phyloP scores from a whole-genome alignment of 2,888 invertebrate species.

The Diarsia brunnea region DNA sequence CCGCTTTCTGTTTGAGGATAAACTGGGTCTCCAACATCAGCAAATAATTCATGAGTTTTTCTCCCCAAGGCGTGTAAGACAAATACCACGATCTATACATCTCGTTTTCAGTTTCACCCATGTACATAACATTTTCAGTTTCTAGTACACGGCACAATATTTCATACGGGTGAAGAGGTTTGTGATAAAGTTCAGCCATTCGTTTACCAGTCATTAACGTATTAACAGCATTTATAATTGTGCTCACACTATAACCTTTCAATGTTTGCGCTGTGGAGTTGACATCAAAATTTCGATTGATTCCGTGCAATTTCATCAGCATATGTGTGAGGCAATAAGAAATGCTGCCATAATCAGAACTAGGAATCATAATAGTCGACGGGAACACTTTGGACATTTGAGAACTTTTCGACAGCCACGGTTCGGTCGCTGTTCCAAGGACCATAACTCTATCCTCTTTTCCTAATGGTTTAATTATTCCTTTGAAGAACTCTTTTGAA shows the following conservation, averaged over 20 bases:
- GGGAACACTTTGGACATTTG: slow-evolving; percentile 91
- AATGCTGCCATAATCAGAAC: slow-evolving; percentile 91
- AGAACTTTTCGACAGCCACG: slow-evolving; percentile 90
- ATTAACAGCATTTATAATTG: slow-evolving; percentile 85
- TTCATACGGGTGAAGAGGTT: slow-evolving; percentile 89
- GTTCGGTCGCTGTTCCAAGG: slow-evolving; percentile 92
- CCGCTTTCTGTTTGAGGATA: slow-evolving; percentile 78
- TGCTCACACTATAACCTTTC: slow-evolving; percentile 88
- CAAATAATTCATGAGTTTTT: slow-evolving; percentile 78
- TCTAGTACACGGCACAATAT: slow-evolving; percentile 86
- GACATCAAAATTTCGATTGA: slow-evolving; percentile 91
- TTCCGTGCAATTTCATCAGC: slow-evolving; percentile 91
- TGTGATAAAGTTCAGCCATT: slow-evolving; percentile 87
- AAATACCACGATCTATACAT: slow-evolving; percentile 89
- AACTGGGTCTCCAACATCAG: slow-evolving; percentile 80
- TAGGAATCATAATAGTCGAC: slow-evolving; percentile 89
- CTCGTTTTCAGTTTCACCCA: slow-evolving; percentile 83
- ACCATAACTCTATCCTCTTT: slow-evolving; percentile 92
- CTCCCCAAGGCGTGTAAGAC: slow-evolving; percentile 80
- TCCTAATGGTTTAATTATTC: slow-evolving; percentile 92
- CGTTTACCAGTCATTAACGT: slow-evolving; percentile 86
- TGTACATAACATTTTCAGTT: slow-evolving; percentile 76
- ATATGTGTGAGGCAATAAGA: slow-evolving; percentile 89
- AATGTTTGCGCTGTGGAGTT: slow-evolving; percentile 90
- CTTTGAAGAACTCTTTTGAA: slow-evolving; percentile 92